Evolutionary conservation across 2,888 invertebrate species (phyloP).

Genomic region (Lithophane socia): DNA sequence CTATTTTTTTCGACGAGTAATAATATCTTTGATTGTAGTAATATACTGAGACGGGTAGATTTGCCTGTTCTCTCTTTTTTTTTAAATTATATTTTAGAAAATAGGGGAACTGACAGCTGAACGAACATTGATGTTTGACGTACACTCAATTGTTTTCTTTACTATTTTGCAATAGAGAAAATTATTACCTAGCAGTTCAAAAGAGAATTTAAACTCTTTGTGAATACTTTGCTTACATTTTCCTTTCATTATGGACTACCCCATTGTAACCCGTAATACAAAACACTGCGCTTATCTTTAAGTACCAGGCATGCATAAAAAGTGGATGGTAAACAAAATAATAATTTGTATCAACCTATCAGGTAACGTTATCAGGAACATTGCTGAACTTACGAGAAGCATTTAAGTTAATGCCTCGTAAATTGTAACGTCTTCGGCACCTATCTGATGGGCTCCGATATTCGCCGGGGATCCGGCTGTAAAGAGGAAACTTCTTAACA

Average conservation of each 20-base stretch:
- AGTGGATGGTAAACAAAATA: slow-evolving; percentile 26
- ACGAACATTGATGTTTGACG: slow-evolving; percentile 26
- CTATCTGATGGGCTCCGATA: slow-evolving; percentile 38
- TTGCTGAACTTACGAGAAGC: slow-evolving; percentile 34
- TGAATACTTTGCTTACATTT: neutral
- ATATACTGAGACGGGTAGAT: neutral
- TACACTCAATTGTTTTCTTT: neutral
- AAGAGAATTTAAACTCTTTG: slow-evolving; percentile 6
- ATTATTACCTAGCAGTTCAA: neutral
- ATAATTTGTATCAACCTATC: slow-evolving; percentile 42
- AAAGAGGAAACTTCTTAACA: slow-evolving; percentile 27
- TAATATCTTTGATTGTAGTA: neutral
- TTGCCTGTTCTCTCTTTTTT: neutral
- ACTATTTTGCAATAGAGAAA: neutral
- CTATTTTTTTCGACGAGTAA: too few species aligned
- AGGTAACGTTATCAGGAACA: slow-evolving; percentile 32
- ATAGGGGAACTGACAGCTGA: slow-evolving; percentile 1
- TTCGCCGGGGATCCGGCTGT: slow-evolving; percentile 13
- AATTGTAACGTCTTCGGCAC: slow-evolving; percentile 48
- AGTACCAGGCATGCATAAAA: slow-evolving; percentile 29
- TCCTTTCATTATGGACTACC: neutral
- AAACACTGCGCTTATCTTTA: neutral
- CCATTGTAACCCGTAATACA: neutral
- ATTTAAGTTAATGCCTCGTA: slow-evolving; percentile 49
- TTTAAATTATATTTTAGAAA: neutral